Conservation (phyloP, 2,797 vertebrate genomes). For the Chiroxiphia lanceolata region DNA sequence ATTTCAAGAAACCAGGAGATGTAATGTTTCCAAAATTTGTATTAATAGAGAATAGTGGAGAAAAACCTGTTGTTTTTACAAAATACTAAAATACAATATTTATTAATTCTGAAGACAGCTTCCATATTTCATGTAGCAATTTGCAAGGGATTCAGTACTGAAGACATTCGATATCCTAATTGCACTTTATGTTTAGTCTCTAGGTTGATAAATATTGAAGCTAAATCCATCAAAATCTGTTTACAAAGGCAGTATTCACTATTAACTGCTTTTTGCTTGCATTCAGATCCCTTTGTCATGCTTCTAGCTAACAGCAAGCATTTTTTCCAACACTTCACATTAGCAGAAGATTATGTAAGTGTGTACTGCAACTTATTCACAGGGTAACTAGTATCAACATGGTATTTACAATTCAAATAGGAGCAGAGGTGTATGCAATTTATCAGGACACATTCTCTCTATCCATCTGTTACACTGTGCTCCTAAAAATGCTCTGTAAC, state of each 20-base stretch:
- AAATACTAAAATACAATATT: background rate
- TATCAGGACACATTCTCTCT: background rate
- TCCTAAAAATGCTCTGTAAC: background rate
- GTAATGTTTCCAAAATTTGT: background rate
- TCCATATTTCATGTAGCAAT: background rate
- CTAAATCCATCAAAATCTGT: slow-evolving; percentile 20
- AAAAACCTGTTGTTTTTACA: background rate
- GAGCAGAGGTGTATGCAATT: slow-evolving; percentile 8
- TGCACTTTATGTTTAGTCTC: background rate
- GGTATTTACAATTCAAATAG: slow-evolving; percentile 42
- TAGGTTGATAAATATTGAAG: background rate
- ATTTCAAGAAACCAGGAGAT: background rate
- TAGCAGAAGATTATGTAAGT: slow-evolving; percentile 10
- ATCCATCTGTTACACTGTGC: slow-evolving; percentile 5
- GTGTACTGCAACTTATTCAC: background rate
- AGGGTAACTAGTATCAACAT: slow-evolving; percentile 13
- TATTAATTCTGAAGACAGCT: background rate
- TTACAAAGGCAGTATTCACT: background rate
- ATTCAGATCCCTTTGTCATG: background rate
- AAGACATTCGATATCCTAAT: slow-evolving; percentile 9
- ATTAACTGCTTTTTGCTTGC: slow-evolving; percentile 5
- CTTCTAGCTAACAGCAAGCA: background rate
- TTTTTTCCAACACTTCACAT: background rate
- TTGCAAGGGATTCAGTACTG: background rate
- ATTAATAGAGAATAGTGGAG: background rate